Evolutionary conservation across 2,113 vertebrate genomes (phyloP).

Genomic region (Emydura subglobosa): DNA sequence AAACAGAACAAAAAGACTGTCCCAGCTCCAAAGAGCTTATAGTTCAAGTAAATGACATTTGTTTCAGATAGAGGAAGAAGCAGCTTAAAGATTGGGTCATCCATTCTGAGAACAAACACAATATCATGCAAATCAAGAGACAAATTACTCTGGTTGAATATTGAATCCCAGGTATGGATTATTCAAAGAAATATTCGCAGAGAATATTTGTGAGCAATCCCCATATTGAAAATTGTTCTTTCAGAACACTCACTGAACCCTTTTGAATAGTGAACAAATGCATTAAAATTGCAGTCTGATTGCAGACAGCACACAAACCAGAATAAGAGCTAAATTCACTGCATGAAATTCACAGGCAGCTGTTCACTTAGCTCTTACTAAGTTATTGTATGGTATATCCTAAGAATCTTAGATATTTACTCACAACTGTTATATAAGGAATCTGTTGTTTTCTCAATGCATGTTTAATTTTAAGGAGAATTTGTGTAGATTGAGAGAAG

Average conservation of each 20-base stretch:
- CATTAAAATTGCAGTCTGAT: background rate
- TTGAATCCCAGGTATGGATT: background rate
- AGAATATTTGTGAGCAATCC: background rate
- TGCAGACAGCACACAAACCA: background rate
- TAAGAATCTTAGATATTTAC: background rate
- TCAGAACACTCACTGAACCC: background rate
- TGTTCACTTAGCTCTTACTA: background rate
- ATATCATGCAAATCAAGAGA: background rate
- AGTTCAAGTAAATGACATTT: background rate
- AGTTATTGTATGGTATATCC: background rate
- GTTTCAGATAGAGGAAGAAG: background rate
- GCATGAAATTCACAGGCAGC: background rate
- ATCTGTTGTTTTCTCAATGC: background rate
- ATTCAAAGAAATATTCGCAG: background rate
- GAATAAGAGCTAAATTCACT: background rate
- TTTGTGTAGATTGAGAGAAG: background rate
- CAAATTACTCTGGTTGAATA: accelerated
- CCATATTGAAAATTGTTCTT: background rate
- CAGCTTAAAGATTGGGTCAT: background rate
- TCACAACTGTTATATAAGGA: background rate
- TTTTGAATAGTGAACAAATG: background rate
- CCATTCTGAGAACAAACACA: background rate
- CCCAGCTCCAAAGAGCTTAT: background rate
- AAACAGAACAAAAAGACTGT: background rate
- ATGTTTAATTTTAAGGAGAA: background rate